Evolutionary conservation across 2,797 vertebrate species (phyloP), one percentile per base, ranked within the genome.

Genomic region (Pelodytes ibericus): DNA sequence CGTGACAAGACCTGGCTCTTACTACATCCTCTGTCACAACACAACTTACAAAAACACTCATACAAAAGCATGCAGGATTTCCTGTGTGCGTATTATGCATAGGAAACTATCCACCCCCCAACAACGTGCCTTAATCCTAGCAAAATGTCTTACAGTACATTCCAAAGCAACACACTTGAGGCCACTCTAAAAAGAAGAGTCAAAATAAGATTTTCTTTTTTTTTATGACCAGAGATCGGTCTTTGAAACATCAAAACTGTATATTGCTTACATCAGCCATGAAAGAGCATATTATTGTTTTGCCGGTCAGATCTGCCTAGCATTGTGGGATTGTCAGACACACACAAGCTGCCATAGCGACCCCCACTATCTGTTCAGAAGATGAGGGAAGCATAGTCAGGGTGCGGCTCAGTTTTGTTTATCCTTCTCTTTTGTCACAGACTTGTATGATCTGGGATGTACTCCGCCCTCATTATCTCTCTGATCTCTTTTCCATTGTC

Each of bases 401-500:
- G 67, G 66, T 71, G 68, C 30, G 75, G 29, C 68, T 24, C 0
- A 8, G 13, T 30, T 30, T 64, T 68, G 22, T 69, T 69, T 63
- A 70, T 29, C 65, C 74, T 56, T 18, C 15, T 22, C 56, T 59
- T 66, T 67, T 69, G 64, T 67, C 16, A 47, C n/a, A 29, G 57
- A 15, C 61, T 29, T 30, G 30, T 75, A 39, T 75, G 57, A 75
- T 75, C 72, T 60, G 26, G 25, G 30, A 44, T 49, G 10, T 75
- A 39, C 66, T 49, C 64, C 57, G 5, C 41, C 56, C 41, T 75
- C 27, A 51, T 68, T 68, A 67, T 51, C 47, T 59, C 25, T 75
- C 39, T 74, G 64, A 75, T 75, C 74, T 70, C 41, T 20, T 22
- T 25, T 30, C 44, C 8, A 62, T 75, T 75, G 58, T 75, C 66